These are phyloP conservation scores for Triplophysa bombifrons DNA, from an alignment of 2,797 vertebrate genomes.

Conservation along the genomic window DNA sequence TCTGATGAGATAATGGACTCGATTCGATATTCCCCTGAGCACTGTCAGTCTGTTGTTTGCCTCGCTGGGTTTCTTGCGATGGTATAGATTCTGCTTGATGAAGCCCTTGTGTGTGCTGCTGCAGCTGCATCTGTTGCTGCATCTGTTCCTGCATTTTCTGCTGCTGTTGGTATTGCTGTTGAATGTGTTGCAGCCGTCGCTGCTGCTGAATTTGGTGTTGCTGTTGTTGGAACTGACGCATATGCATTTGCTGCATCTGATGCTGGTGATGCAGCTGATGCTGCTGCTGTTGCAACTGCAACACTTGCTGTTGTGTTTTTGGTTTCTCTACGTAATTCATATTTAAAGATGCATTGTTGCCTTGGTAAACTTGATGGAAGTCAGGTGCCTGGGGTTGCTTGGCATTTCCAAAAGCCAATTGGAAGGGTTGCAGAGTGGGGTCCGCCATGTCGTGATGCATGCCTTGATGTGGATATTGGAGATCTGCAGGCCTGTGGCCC, in stretches of 20 bases:
- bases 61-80: slow-evolving; percentile 67
- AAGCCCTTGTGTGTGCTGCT: slow-evolving; percentile 56
- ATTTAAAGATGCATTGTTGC: slow-evolving; percentile 82
- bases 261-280: slow-evolving; percentile 76
- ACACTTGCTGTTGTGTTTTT: slow-evolving; percentile 66
- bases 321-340: slow-evolving; percentile 76
- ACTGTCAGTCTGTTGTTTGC: slow-evolving; percentile 60
- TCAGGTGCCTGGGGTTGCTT: slow-evolving; percentile 81
- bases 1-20: slow-evolving; percentile 67
- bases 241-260: slow-evolving; percentile 70
- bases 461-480: slow-evolving; percentile 78
- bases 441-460: slow-evolving; percentile 67
- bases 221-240: slow-evolving; percentile 57
- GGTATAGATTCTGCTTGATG: slow-evolving; percentile 47
- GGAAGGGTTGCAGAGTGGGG: slow-evolving; percentile 91
- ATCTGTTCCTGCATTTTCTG: slow-evolving; percentile 84
- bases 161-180: slow-evolving; percentile 68
- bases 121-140: slow-evolving; percentile 68
- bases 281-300: slow-evolving; percentile 77
- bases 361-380: slow-evolving; percentile 87
- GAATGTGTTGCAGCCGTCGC: slow-evolving; percentile 63
- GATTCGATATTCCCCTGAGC: slow-evolving; percentile 56
- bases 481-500: slow-evolving; percentile 78
- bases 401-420: slow-evolving; percentile 92
- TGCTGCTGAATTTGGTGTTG: slow-evolving; percentile 56